These are phyloP conservation scores for Myrmecophaga tridactyla DNA, from an alignment of 2,113 vertebrate species.

Conservation along the genomic window DNA sequence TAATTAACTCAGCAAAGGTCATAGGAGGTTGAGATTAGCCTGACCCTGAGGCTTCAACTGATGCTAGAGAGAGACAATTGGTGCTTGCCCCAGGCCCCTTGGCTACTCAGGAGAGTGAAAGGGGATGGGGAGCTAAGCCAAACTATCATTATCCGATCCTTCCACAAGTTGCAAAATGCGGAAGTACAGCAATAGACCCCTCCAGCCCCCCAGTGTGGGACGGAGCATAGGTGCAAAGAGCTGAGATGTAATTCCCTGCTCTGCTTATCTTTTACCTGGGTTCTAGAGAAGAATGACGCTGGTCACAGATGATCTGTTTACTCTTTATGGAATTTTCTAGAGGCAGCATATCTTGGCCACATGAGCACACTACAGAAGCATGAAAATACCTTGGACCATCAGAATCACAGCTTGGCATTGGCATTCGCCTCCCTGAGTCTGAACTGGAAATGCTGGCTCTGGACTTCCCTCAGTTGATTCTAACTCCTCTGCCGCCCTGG, in stretches of 20 bases:
- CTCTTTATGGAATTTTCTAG: background rate
- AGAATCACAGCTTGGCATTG: too few species aligned
- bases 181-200: background rate
- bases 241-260: fast-evolving
- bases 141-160: background rate
- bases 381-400: fast-evolving
- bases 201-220: fast-evolving
- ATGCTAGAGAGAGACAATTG: background rate
- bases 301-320: background rate
- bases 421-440: background rate
- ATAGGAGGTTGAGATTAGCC: background rate
- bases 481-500: fast-evolving
- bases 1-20: background rate
- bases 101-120: fast-evolving
- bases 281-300: fast-evolving
- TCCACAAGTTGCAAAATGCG: background rate
- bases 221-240: fast-evolving
- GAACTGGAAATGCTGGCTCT: background rate
- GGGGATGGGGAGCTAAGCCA: too few species aligned
- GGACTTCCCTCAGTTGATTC: too few species aligned
- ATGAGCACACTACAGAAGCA: background rate
- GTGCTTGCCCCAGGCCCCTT: background rate
- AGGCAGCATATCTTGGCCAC: background rate
- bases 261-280: background rate
- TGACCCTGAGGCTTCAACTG: background rate